These are phyloP conservation scores for Myocastor coypus DNA, from an alignment of 2,113 vertebrate genomes.

Conservation along the genomic window DNA sequence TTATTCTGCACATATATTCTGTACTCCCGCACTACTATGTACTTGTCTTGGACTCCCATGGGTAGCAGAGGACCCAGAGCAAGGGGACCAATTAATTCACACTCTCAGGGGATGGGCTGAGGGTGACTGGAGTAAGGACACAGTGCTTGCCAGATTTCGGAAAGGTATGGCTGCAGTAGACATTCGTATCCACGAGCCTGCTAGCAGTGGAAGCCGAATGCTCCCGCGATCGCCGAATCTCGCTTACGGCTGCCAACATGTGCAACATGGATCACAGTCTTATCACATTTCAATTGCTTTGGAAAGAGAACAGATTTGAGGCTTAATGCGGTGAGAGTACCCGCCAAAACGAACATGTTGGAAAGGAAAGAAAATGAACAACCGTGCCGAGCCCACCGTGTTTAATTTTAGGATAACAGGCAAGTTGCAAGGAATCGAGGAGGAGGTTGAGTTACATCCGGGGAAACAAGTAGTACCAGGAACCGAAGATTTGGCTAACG, in stretches of 20 bases:
- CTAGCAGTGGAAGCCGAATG: neutral
- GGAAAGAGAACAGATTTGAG: neutral
- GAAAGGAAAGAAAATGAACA: neutral
- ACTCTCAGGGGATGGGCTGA: neutral
- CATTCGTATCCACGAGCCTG: neutral
- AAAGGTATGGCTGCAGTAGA: neutral
- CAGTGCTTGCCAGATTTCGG: neutral
- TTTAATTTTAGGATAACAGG: constrained; percentile 33
- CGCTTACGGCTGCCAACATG: neutral
- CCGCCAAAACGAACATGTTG: neutral
- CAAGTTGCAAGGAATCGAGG: constrained; percentile 38
- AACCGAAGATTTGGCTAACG: constrained; percentile 29
- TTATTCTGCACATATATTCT: neutral
- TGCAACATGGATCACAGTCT: neutral
- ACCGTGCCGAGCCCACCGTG: neutral
- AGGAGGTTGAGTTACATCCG: constrained; percentile 27
- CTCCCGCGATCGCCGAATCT: neutral
- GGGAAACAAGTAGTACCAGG: neutral
- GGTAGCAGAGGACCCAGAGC: neutral
- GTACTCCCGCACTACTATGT: too few relatives aligned
- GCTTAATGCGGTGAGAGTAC: constrained; percentile 21
- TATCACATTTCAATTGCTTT: neutral
- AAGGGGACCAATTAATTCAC: neutral
- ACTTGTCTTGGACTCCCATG: neutral
- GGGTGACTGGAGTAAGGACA: neutral